Conservation (phyloP, 92 coral and sea anemone genomes). For the Palythoa caribaeorum region DNA sequence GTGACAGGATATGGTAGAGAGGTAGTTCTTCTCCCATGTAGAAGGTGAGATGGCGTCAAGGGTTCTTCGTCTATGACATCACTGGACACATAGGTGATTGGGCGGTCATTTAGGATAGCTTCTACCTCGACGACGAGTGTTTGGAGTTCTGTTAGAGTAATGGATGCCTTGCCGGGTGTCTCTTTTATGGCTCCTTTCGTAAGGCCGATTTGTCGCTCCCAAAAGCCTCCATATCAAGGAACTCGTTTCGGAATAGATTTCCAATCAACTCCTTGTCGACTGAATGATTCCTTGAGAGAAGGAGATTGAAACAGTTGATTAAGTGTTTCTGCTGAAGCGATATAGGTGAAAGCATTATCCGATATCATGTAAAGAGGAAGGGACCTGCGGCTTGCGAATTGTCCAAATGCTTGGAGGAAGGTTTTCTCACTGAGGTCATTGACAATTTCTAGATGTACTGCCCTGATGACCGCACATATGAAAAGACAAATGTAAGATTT, state of each 20-base stretch:
- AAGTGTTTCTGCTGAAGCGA: constrained; percentile 40
- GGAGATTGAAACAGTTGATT: no score
- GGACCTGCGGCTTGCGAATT: constrained; percentile 37
- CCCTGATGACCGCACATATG: constrained; percentile 44
- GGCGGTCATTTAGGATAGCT: constrained; percentile 55
- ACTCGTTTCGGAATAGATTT: no score
- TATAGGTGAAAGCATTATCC: constrained; percentile 68
- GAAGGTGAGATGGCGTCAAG: constrained; percentile 66
- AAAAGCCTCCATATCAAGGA: no score
- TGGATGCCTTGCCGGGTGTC: constrained; percentile 52
- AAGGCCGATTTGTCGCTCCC: no score
- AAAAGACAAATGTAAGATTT: constrained; percentile 64
- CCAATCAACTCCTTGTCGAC: no score
- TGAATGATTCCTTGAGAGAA: no score
- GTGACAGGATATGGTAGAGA: constrained; percentile 34
- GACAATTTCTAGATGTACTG: constrained; percentile 49
- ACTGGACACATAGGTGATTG: constrained; percentile 58
- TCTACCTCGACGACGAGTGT: constrained; percentile 64
- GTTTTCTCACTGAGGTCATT: not conserved
- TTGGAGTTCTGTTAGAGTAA: constrained; percentile 41
- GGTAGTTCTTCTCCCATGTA: constrained; percentile 52
- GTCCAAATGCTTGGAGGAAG: constrained; percentile 40
- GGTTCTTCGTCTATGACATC: constrained; percentile 62
- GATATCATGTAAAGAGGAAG: constrained; percentile 50
- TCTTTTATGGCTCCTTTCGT: constrained; percentile 21